A percentile compares a stretch with the other conserved stretches of the same genome.
Conservation (phyloP, 2,888 invertebrate species). For the Anorthoa munda region DNA sequence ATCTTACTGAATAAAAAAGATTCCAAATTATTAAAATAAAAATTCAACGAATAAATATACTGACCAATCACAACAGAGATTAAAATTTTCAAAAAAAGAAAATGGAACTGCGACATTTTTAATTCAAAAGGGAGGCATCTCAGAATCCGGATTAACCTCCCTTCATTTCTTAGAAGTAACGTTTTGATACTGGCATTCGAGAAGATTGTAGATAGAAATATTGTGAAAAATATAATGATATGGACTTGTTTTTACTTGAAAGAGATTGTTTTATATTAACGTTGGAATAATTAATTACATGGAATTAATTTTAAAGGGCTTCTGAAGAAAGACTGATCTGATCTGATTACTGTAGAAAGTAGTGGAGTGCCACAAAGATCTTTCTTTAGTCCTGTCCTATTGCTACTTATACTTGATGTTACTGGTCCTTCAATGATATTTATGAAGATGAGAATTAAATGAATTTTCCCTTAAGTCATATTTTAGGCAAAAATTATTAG, state of each 20-base stretch:
- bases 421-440: not conserved
- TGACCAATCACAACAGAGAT: slow-evolving; percentile 64
- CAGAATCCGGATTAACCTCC: slow-evolving; percentile 68
- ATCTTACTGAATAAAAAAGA: not conserved
- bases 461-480: not conserved
- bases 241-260: slow-evolving; percentile 20
- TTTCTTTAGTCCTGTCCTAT: not conserved
- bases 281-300: slow-evolving; percentile 8
- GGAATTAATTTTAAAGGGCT: not conserved
- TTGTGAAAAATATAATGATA: slow-evolving; percentile 31
- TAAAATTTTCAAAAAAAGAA: slow-evolving; percentile 56
- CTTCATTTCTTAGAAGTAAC: slow-evolving; percentile 62
- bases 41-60: slow-evolving; percentile 40
- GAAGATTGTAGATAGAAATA: slow-evolving; percentile 45
- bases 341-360: not conserved
- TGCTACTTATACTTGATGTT: not conserved
- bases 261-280: slow-evolving; percentile 6
- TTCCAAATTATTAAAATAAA: slow-evolving; percentile 16
- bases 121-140: slow-evolving; percentile 66
- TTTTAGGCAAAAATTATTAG: not conserved
- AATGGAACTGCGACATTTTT: slow-evolving; percentile 63
- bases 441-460: not conserved
- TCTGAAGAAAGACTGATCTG: not conserved
- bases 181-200: slow-evolving; percentile 53
- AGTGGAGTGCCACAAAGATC: slow-evolving; percentile 4